These are phyloP conservation scores for Rhineura floridana DNA, from an alignment of 2,113 vertebrate genomes.

Conservation along the genomic window DNA sequence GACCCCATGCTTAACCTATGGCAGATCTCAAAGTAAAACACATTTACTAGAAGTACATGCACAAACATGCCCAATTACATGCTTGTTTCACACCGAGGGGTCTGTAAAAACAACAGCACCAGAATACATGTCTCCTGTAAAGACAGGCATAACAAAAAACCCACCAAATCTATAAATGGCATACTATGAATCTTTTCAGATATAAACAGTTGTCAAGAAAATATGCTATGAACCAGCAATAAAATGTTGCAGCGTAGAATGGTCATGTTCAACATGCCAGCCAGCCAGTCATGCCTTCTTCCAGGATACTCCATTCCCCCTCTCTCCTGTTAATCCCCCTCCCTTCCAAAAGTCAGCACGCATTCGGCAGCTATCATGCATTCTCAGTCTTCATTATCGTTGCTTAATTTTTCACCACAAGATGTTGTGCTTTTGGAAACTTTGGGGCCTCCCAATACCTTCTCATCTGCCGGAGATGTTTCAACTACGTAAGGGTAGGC, in stretches of 20 bases:
- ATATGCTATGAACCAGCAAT: slow-evolving; percentile 39
- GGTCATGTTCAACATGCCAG: no score
- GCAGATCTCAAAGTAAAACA: not conserved
- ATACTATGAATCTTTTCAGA: slow-evolving; percentile 57
- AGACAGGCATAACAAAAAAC: not conserved
- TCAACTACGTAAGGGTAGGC: not conserved
- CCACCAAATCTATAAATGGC: slow-evolving; percentile 46
- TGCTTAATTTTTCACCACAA: not conserved
- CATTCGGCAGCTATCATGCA: not conserved
- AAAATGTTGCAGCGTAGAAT: not conserved
- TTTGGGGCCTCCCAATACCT: not conserved
- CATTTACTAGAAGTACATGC: not conserved
- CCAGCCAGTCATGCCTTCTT: not conserved
- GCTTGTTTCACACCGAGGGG: not conserved
- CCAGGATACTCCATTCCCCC: not conserved
- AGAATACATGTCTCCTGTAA: slow-evolving; percentile 37
- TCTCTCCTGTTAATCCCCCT: not conserved
- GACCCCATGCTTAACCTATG: not conserved
- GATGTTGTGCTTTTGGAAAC: not conserved
- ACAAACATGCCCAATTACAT: not conserved
- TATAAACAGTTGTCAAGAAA: slow-evolving; percentile 56
- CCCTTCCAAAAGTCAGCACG: not conserved
- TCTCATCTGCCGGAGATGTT: no score
- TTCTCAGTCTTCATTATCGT: not conserved
- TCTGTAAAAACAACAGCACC: not conserved